Evolutionary conservation across 2,113 vertebrate species (phyloP).

Genomic region (Montifringilla adamsi): DNA sequence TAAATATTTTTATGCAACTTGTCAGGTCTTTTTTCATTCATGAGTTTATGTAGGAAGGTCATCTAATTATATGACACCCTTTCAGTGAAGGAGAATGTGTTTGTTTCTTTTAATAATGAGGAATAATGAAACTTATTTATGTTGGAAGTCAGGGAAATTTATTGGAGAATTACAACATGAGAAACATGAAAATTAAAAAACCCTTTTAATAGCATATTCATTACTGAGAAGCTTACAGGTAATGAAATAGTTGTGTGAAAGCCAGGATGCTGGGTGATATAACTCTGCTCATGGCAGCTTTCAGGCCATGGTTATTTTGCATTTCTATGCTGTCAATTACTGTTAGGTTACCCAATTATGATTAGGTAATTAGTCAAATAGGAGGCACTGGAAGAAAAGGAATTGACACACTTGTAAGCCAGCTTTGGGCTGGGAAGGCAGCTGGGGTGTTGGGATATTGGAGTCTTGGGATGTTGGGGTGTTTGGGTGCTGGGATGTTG

Average conservation of each 20-base stretch:
- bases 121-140: constrained; percentile 77
- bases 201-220: constrained; percentile 64
- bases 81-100: constrained; percentile 63
- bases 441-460: background rate
- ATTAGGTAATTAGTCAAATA: constrained; percentile 46
- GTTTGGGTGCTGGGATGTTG: background rate
- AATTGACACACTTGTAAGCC: background rate
- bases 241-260: constrained; percentile 53
- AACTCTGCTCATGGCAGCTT: constrained; percentile 20
- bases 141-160: constrained; percentile 69
- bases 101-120: constrained; percentile 73
- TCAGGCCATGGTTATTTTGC: background rate
- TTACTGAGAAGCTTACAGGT: constrained; percentile 57
- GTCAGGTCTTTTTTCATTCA: constrained; percentile 63
- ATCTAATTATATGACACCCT: constrained; percentile 63
- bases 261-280: constrained; percentile 4
- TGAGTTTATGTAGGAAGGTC: constrained; percentile 65
- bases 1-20: constrained; percentile 59
- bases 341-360: constrained; percentile 48
- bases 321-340: constrained; percentile 58
- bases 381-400: constrained; percentile 2
- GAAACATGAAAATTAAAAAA: constrained; percentile 70
- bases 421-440: background rate
- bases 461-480: background rate
- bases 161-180: constrained; percentile 66